phyloP scores from a whole-genome alignment of 1,140 invertebrate species.

The Brachionus rubens region DNA sequence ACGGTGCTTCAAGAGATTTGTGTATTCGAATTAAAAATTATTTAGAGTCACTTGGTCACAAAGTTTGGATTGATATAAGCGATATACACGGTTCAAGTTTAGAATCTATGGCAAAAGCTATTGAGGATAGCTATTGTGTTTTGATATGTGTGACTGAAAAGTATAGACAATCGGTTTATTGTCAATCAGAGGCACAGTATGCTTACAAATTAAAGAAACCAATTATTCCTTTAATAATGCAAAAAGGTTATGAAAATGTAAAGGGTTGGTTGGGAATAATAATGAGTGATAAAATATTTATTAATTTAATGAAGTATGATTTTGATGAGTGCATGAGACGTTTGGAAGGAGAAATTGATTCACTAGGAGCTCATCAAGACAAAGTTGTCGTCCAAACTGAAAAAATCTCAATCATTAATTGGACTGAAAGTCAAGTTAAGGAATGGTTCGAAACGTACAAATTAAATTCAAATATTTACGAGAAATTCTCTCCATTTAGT shows the following conservation, averaged over 20 bases:
- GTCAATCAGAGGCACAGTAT: conserved; percentile 56
- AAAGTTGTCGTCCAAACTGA: background rate
- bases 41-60: background rate
- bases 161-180: conserved; percentile 57
- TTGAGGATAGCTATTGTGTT: conserved; percentile 55
- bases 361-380: background rate
- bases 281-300: conserved; percentile 54
- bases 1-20: background rate
- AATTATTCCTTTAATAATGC: conserved; percentile 55
- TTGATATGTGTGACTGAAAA: conserved; percentile 56
- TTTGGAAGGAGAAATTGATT: background rate
- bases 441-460: conserved; percentile 27
- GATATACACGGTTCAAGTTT: conserved; percentile 52
- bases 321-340: conserved; percentile 29
- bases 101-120: conserved; percentile 58
- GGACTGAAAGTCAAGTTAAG: background rate
- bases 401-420: background rate
- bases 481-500: conserved; percentile 13
- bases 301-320: conserved; percentile 48
- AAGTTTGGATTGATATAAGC: conserved; percentile 50
- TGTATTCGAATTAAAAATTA: conserved; percentile 5
- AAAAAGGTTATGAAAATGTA: conserved; percentile 51
- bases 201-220: conserved; percentile 52
- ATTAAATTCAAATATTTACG: background rate
- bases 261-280: conserved; percentile 57